Base-by-base conservation (phyloP, 2,888 invertebrate genomes). In the Drosophila robusta region DNA sequence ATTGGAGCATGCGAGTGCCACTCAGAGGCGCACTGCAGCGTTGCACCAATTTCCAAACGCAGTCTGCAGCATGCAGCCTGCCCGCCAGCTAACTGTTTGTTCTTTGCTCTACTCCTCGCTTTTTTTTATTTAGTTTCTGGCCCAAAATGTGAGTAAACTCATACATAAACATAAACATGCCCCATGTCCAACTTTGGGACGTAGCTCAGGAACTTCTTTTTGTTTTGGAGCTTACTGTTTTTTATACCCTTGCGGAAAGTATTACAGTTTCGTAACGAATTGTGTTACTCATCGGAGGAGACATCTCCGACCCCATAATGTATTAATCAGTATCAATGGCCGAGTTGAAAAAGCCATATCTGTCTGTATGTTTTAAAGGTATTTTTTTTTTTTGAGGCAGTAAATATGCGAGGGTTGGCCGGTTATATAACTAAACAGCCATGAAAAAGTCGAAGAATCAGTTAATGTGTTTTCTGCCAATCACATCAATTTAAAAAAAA, bases 1-100 rank as follows among this genome's bases (percentile, higher is more conserved):
- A 83, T 81, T 83, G 87, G 83, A 87, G 83, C 83, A 83, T 83
- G 79, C 87, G 61, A 84, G 52, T 86, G 82, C 82, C 82, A 86
- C 70, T 83, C 87, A 83, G 81, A 55, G 80, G 66, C 58, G 70
- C 82, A 82, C 41, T 67, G 76, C 86, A 80, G 69, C 84, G 82
- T 75, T 79, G 79, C 77, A 70, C 77, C 68, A 61, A 47, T 54
- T 71, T 55, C 46, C 16, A 47, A 47, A 54, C 45, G 39, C 56
- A 52, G 58, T 24, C 62, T 45, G 60, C 64, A 71, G 39, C 36
- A 42, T 12, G 29, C 29, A n/a, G 58, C 34, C 56, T n/a, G 49
- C 51, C 64, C 29, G 47, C 56, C 51, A 79, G 71, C 67, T 82
- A 84, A 77, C 83, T 73, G 80, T 82, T 76, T 68, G 68, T 49